Evolutionary conservation across 2,888 invertebrate species (phyloP).

Genomic region (Elaeidobius kamerunicus): DNA sequence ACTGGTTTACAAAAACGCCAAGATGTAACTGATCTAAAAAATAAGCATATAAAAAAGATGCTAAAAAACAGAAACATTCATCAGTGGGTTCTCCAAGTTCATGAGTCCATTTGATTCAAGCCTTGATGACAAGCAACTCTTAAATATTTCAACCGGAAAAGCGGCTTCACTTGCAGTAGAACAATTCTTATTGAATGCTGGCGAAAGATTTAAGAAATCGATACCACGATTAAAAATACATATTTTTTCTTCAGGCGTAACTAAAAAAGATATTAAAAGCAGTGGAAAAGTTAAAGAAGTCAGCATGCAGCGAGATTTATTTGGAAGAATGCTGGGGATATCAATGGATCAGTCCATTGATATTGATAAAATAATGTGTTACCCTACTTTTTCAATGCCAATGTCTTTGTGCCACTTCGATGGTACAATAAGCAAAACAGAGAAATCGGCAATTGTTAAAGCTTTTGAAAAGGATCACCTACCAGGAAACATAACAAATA

Average conservation of each 20-base stretch:
- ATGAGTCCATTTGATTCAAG: neutral
- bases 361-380: constrained; percentile 30
- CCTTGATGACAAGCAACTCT: neutral
- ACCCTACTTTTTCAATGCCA: constrained; percentile 32
- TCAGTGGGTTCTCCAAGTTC: neutral
- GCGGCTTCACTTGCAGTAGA: too few relatives aligned
- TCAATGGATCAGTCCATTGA: constrained; percentile 30
- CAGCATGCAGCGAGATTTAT: constrained; percentile 37
- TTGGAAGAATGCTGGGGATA: constrained; percentile 36
- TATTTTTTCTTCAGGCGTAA: constrained; percentile 27
- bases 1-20: neutral
- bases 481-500: constrained; percentile 12
- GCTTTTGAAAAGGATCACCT: neutral
- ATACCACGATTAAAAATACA: constrained; percentile 28
- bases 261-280: constrained; percentile 30
- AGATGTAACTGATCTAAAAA: neutral
- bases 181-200: neutral
- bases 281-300: constrained; percentile 33
- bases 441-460: constrained; percentile 5
- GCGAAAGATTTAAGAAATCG: neutral
- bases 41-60: neutral
- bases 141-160: too few relatives aligned
- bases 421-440: constrained; percentile 37
- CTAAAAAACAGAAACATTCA: too few relatives aligned
- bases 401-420: constrained; percentile 38